These are phyloP conservation scores for Camelus dromedarius DNA, from an alignment of 2,113 vertebrate species.

Conservation along the genomic window DNA sequence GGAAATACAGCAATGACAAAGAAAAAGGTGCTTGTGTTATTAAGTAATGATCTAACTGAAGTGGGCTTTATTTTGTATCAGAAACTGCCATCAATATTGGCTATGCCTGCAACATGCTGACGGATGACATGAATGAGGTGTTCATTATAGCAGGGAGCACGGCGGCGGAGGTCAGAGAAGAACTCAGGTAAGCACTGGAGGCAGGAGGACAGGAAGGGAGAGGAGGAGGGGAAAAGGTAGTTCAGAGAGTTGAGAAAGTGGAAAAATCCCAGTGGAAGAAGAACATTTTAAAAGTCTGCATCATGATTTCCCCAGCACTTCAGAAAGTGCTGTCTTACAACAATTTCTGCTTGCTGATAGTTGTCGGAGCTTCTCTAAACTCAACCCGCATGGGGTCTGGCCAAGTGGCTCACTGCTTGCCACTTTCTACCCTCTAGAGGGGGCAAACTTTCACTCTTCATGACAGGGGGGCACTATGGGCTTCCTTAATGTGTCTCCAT, in stretches of 20 bases:
- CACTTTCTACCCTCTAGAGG: background rate
- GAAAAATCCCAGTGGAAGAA: background rate
- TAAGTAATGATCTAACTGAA: slow-evolving; percentile 32
- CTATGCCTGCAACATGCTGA: slow-evolving; percentile 92
- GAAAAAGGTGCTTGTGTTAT: background rate
- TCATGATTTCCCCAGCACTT: slow-evolving; percentile 17
- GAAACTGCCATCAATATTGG: slow-evolving; percentile 93
- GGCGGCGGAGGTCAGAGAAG: slow-evolving; percentile 87
- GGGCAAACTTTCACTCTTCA: background rate
- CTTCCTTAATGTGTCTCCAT: background rate
- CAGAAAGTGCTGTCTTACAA: background rate
- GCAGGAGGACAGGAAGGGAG: background rate
- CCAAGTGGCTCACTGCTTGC: background rate
- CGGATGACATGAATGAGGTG: slow-evolving; percentile 91
- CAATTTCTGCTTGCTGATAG: background rate
- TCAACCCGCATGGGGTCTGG: background rate
- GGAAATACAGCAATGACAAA: background rate
- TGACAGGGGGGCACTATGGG: background rate
- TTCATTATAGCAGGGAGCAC: slow-evolving; percentile 89
- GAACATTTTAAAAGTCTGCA: background rate
- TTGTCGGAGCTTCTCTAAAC: background rate
- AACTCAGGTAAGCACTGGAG: slow-evolving; percentile 87
- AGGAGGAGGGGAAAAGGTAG: background rate
- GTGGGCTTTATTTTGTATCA: slow-evolving; percentile 76
- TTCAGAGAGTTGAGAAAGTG: background rate